Conservation (phyloP, 2,113 vertebrate genomes). For the Lota lota region DNA sequence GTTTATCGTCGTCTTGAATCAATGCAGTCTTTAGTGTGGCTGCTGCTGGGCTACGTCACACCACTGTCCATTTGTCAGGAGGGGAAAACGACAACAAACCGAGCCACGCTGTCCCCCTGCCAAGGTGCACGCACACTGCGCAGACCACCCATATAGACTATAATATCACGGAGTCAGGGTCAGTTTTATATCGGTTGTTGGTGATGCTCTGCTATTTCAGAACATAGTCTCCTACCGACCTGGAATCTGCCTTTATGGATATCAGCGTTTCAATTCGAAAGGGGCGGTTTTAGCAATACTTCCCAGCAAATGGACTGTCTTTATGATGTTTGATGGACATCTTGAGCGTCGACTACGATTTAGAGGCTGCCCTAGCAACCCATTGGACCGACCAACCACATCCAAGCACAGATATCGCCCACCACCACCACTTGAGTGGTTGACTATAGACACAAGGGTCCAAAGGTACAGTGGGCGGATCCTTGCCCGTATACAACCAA, state of each 20-base stretch:
- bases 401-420: conserved; percentile 8
- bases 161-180: no score
- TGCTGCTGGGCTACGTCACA: background rate
- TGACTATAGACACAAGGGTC: background rate
- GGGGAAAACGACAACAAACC: conserved; percentile 55
- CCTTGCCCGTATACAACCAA: no score
- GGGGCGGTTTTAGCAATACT: background rate
- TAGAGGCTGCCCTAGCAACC: conserved; percentile 63
- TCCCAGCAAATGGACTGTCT: conserved; percentile 16
- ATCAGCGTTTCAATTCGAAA: no score
- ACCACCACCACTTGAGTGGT: background rate
- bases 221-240: no score
- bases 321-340: conserved; percentile 37
- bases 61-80: conserved; percentile 14
- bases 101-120: conserved; percentile 35
- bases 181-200: no score
- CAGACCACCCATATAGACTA: background rate
- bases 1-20: no score
- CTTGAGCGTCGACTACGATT: conserved; percentile 30
- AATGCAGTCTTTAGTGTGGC: no score
- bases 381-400: conserved; percentile 44
- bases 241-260: no score
- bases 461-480: background rate
- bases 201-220: no score
- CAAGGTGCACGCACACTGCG: background rate